phyloP scores from a whole-genome alignment of 1,140 invertebrate genomes.

The Drosophila dunni region DNA sequence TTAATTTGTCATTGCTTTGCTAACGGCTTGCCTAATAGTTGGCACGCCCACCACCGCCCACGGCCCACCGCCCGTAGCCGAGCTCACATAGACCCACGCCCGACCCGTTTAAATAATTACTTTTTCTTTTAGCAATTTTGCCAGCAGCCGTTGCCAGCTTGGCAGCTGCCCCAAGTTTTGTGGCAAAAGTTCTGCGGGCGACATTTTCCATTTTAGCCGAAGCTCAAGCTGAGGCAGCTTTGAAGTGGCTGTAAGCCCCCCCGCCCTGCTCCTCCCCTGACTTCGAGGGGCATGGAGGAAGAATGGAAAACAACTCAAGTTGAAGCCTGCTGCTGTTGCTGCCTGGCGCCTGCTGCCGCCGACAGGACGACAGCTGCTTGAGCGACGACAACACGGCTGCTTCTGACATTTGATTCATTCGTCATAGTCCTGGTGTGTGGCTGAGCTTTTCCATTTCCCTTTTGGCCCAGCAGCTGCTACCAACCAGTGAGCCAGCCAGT shows the following conservation, averaged over 20 bases:
- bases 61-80: not conserved
- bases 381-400: slow-evolving; percentile 79
- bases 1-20: slow-evolving; percentile 71
- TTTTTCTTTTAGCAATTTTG: slow-evolving; percentile 80
- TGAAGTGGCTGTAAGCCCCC: slow-evolving; percentile 60
- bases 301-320: slow-evolving; percentile 26
- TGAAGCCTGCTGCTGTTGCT: slow-evolving; percentile 33
- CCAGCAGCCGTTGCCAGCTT: slow-evolving; percentile 67
- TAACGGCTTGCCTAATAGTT: slow-evolving; percentile 51
- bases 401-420: slow-evolving; percentile 82
- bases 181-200: slow-evolving; percentile 79
- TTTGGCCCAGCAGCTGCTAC: slow-evolving; percentile 53
- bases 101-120: slow-evolving; percentile 73
- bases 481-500: slow-evolving; percentile 20
- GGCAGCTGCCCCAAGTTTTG: slow-evolving; percentile 68
- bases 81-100: too few species aligned
- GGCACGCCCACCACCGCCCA: slow-evolving; percentile 13
- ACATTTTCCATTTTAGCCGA: slow-evolving; percentile 80
- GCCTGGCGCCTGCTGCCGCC: slow-evolving; percentile 60
- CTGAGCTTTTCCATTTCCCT: slow-evolving; percentile 9
- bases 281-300: not conserved
- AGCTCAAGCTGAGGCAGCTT: slow-evolving; percentile 69
- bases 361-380: slow-evolving; percentile 81
- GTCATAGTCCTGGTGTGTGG: slow-evolving; percentile 68
- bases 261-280: not conserved